These are phyloP conservation scores for Ornithoptera alexandrae DNA, from an alignment of 2,888 invertebrate genomes.

Conservation along the genomic window DNA sequence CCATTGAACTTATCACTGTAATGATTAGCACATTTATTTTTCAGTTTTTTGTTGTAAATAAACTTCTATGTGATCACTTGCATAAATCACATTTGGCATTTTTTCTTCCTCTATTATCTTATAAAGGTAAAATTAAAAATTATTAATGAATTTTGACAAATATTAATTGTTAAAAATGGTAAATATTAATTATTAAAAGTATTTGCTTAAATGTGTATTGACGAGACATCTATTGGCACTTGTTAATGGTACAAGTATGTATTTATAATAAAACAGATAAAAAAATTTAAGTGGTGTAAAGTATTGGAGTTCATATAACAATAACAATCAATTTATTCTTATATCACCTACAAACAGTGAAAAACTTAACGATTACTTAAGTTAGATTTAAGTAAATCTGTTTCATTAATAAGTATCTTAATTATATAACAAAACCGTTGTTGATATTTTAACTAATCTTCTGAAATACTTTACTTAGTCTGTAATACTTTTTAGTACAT, in stretches of 20 bases:
- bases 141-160: no score
- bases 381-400: slow-evolving; percentile 13
- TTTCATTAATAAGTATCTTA: slow-evolving; percentile 11
- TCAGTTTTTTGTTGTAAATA: no score
- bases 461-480: neutral
- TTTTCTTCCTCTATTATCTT: no score
- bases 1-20: no score
- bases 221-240: slow-evolving; percentile 65
- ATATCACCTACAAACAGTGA: slow-evolving; percentile 29
- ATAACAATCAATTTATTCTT: slow-evolving; percentile 20
- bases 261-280: neutral
- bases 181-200: slow-evolving; percentile 26
- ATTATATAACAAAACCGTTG: slow-evolving; percentile 3
- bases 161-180: no score
- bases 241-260: slow-evolving; percentile 36
- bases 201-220: slow-evolving; percentile 34
- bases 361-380: slow-evolving; percentile 21
- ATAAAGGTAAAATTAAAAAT: no score
- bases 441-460: slow-evolving; percentile 16
- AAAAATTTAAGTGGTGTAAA: slow-evolving; percentile 8
- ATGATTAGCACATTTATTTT: no score
- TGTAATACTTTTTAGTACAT: neutral
- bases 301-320: slow-evolving; percentile 1
- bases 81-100: no score
- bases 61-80: no score